A percentile compares a stretch with the other conserved stretches of the same genome.
phyloP scores from a whole-genome alignment of 2,113 vertebrate species.

The Piliocolobus tephrosceles region DNA sequence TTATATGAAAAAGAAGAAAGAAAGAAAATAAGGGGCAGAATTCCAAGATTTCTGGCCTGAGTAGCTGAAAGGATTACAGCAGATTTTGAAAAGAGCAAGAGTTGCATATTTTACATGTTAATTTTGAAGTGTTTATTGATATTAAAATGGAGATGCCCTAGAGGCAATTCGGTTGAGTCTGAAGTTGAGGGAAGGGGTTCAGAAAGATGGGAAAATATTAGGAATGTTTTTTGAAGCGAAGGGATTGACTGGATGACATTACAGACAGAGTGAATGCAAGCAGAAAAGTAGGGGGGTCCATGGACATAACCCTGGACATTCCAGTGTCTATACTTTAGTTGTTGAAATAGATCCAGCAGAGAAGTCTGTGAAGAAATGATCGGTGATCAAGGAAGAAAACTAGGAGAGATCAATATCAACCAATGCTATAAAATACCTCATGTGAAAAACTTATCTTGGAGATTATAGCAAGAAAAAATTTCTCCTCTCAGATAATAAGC shows the following conservation, averaged over 20 bases:
- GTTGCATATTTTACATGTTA: background rate
- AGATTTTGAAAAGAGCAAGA: background rate
- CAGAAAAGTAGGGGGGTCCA: background rate
- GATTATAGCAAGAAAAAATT: background rate
- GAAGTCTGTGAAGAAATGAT: background rate
- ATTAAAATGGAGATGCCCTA: background rate
- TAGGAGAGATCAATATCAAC: background rate
- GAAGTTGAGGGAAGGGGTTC: background rate
- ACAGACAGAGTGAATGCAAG: accelerated
- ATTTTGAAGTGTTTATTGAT: background rate
- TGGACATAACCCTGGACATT: no score
- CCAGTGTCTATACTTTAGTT: background rate
- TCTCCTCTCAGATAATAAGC: background rate
- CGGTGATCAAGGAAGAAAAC: background rate
- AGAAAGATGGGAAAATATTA: background rate
- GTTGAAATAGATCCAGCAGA: background rate
- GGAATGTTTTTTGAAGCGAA: background rate
- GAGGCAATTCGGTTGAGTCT: background rate
- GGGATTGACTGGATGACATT: background rate
- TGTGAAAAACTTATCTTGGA: background rate
- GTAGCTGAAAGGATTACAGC: background rate
- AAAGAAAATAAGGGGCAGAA: no score
- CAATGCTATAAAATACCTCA: background rate
- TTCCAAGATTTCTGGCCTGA: background rate
- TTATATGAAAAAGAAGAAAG: background rate